A percentile compares a stretch with the other conserved stretches of the same genome.
These are phyloP conservation scores for Allobates femoralis DNA, from an alignment of 2,797 vertebrate species.

Conservation along the genomic window DNA sequence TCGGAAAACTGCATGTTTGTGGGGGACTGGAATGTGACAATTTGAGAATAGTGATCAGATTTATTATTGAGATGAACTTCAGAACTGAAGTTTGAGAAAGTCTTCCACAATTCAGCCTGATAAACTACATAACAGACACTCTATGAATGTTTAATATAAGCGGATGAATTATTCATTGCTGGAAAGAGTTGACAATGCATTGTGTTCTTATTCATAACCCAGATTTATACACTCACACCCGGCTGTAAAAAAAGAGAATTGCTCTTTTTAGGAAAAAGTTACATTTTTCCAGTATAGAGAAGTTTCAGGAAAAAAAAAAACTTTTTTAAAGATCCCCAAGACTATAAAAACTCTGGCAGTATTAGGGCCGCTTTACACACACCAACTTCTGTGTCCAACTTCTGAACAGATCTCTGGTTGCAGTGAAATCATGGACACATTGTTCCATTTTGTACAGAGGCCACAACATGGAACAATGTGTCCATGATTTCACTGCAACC, in stretches of 20 bases:
- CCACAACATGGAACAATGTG: no score
- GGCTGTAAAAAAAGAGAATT: not conserved
- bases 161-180: conserved; percentile 23
- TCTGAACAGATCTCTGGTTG: no score
- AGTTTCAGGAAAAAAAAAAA: no score
- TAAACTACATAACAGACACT: conserved; percentile 66
- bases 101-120: conserved; percentile 70
- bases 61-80: conserved; percentile 66
- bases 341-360: no score
- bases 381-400: no score
- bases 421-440: no score
- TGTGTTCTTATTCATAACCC: conserved; percentile 18
- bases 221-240: not conserved
- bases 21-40: conserved; percentile 72
- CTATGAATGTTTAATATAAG: conserved; percentile 25
- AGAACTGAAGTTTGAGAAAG: conserved; percentile 53
- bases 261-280: not conserved
- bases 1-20: conserved; percentile 70
- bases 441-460: no score
- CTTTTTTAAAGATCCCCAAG: no score
- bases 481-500: no score
- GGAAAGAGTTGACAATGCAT: not conserved
- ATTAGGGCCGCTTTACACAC: no score
- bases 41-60: conserved; percentile 64
- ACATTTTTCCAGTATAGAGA: not conserved